Evolutionary conservation across 2,113 vertebrate species (phyloP), one percentile per base, ranked within the genome.

Genomic region (Mungos mungo): DNA sequence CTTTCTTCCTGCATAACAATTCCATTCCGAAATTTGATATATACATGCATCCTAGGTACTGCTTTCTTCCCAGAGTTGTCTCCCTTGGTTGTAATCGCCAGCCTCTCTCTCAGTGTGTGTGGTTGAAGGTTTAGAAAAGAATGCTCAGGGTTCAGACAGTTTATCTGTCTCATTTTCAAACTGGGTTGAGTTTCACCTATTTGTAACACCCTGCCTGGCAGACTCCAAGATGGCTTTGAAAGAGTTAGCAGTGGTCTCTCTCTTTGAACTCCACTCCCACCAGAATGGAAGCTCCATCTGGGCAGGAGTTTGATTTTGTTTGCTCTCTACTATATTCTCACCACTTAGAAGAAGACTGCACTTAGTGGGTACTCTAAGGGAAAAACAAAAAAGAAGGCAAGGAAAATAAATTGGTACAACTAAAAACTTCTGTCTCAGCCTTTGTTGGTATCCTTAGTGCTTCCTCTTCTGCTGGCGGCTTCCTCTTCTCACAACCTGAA

Each of bases 91-190:
- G 79, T 72, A 63, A 47, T 52, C 52, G 47, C 9, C 10, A 54
- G 0, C 1, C n/a, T 54, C 18, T 47, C 3, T 84, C 23, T 18
- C 5, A 4, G 0, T 74, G 4, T 23, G 5, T 57, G 9, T 27
- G 19, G 15, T 41, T 74, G 10, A 7, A 50, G 3, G 19, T 41
- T 80, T 89, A 92, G 16, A 79, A 63, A 21, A 41, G 9, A 85
- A 85, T 71, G 33, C 4, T 50, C 38, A 9, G 15, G 6, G 33
- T 93, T 29, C 31, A 68, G 10, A 19, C 23, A 16, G 1, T 33
- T 16, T 65, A 83, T 68, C 41, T 74, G 11, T 29, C 4, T 77
- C 21, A 19, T 66, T 92, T 72, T 69, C 63, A 27, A 77, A 69
- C 23, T 25, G 7, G 6, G 35, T 38, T 74, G 80, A 90, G 33